Percentiles rank a stretch among this genome's conserved stretches.
These are phyloP conservation scores for Equus quagga DNA, from an alignment of 2,113 vertebrate species.

Conservation along the genomic window DNA sequence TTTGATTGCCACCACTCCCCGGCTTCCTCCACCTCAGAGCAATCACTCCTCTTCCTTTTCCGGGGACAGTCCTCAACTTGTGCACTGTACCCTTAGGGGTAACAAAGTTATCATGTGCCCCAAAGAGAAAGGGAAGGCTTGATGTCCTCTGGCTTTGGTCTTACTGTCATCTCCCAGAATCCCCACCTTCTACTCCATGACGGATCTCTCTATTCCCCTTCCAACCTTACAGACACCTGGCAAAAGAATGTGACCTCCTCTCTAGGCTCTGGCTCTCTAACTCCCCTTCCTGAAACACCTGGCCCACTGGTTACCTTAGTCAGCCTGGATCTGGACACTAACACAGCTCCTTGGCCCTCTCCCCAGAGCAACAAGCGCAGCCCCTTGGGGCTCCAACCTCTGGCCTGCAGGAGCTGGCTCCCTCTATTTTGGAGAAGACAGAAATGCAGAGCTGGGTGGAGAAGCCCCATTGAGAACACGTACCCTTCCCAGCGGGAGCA, in stretches of 20 bases:
- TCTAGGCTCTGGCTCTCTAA: neutral
- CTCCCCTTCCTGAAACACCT: neutral
- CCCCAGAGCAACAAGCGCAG: neutral
- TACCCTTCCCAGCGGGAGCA: neutral
- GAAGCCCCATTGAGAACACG: accelerated
- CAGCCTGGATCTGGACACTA: neutral
- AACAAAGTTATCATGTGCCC: neutral
- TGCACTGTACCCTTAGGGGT: neutral
- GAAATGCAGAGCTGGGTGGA: neutral
- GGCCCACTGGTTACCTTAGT: neutral
- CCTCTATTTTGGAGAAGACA: neutral
- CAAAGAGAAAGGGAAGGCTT: neutral
- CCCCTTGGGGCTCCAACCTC: neutral
- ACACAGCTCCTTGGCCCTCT: neutral
- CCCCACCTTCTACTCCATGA: neutral
- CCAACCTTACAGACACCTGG: neutral
- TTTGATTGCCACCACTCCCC: neutral
- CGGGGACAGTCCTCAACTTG: neutral
- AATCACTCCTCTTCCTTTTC: neutral
- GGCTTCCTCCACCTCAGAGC: too few relatives aligned
- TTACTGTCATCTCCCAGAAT: neutral
- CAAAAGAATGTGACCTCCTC: neutral
- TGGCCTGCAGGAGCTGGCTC: neutral
- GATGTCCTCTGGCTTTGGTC: neutral
- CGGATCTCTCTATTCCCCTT: neutral